Evolutionary conservation across 2,797 vertebrate species (phyloP).

Genomic region (Amblyraja radiata): DNA sequence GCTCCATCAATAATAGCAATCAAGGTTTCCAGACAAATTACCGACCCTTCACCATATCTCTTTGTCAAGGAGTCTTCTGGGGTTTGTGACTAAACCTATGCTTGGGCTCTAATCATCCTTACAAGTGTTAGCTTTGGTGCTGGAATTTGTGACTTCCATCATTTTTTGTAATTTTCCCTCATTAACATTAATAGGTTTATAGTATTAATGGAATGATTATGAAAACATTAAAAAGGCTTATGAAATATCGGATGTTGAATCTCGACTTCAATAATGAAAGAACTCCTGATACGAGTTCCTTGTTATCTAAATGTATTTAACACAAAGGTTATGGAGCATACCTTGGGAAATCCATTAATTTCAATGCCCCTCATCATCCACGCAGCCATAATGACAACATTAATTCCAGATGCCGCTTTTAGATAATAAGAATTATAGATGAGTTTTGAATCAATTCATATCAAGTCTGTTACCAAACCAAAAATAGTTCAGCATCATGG

Average conservation of each 20-base stretch:
- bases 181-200: background rate
- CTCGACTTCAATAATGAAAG: background rate
- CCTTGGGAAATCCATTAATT: background rate
- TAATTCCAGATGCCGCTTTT: background rate
- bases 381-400: background rate
- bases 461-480: background rate
- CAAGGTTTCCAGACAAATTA: background rate
- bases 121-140: background rate
- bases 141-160: background rate
- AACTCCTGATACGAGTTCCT: background rate
- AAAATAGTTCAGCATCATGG: background rate
- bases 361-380: background rate
- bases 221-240: background rate
- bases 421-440: background rate
- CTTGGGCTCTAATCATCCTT: background rate
- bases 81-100: background rate
- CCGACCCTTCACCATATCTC: background rate
- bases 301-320: background rate
- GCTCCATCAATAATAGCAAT: background rate
- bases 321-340: background rate
- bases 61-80: too few species aligned
- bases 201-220: background rate
- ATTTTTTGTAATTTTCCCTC: background rate
- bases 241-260: too few species aligned
- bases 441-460: background rate